Conservation (phyloP, 2,888 invertebrate species). For the Drosophila mettleri region DNA sequence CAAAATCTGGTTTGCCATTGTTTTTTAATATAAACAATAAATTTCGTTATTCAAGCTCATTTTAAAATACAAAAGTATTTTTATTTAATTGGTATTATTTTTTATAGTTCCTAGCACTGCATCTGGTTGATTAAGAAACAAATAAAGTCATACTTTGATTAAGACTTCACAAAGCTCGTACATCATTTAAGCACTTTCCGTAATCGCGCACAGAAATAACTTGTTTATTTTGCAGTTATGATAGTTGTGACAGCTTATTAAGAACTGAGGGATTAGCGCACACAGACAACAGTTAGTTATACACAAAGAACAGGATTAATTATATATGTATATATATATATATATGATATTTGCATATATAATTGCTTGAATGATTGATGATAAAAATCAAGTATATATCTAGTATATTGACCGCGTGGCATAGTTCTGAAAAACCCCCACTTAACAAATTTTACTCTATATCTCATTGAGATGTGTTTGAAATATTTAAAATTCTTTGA, state of each 20-base stretch:
- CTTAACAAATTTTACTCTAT: not conserved
- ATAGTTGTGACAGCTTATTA: not conserved
- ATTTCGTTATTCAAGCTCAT: no score
- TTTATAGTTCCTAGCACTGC: no score
- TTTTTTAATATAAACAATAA: not conserved
- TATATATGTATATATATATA: no score
- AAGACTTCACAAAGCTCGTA: not conserved
- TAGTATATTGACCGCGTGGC: not conserved
- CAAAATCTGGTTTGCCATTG: not conserved
- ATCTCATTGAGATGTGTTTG: not conserved
- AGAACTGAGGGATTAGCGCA: not conserved
- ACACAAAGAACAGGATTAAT: not conserved
- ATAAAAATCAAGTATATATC: not conserved
- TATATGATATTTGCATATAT: no score
- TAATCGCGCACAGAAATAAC: not conserved
- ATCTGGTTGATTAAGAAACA: no score
- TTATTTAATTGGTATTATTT: no score
- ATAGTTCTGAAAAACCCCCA: not conserved
- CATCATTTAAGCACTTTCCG: not conserved
- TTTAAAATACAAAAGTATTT: no score
- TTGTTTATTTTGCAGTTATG: not conserved
- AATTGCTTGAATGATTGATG: not conserved
- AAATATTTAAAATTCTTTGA: slow-evolving; percentile 12
- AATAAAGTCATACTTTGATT: not conserved
- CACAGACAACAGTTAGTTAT: not conserved